Conservation (phyloP, 2,797 vertebrate species). For the Otolemur crassicaudatus region DNA sequence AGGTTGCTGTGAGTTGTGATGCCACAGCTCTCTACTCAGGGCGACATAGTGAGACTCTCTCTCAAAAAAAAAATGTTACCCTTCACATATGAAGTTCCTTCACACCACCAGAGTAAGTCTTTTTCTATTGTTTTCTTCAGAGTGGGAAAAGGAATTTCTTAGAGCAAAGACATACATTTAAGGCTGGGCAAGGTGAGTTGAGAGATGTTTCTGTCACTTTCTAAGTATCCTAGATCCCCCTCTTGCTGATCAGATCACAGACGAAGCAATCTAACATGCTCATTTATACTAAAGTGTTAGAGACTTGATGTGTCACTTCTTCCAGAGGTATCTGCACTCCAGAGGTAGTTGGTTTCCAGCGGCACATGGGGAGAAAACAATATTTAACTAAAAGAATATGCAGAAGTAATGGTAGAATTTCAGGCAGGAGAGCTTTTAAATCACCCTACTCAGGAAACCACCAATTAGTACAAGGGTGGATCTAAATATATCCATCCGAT, state of each 20-base stretch:
- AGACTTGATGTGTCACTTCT: neutral
- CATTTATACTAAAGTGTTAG: constrained; percentile 32
- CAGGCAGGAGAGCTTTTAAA: constrained; percentile 31
- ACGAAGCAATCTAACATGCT: neutral
- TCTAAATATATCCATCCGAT: constrained; percentile 64
- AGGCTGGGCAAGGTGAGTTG: neutral
- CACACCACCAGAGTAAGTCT: neutral
- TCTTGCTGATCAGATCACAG: constrained; percentile 4
- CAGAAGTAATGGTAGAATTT: constrained; percentile 25
- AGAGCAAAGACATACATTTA: neutral
- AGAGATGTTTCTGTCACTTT: neutral
- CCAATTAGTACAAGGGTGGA: constrained; percentile 1
- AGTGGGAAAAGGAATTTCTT: neutral
- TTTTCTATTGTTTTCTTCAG: neutral
- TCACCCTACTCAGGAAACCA: constrained; percentile 1
- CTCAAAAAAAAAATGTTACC: neutral
- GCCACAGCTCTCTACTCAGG: too few relatives aligned
- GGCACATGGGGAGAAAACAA: neutral
- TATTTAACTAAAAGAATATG: constrained; percentile 28
- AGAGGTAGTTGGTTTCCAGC: neutral
- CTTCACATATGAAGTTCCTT: neutral
- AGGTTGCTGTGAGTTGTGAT: too few relatives aligned
- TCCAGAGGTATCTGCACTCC: neutral
- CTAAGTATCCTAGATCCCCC: neutral
- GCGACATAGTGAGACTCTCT: too few relatives aligned